Evolutionary conservation across 2,888 invertebrate genomes (phyloP), one percentile per base, ranked within the genome.

Genomic region (Spilosoma lubricipeda): DNA sequence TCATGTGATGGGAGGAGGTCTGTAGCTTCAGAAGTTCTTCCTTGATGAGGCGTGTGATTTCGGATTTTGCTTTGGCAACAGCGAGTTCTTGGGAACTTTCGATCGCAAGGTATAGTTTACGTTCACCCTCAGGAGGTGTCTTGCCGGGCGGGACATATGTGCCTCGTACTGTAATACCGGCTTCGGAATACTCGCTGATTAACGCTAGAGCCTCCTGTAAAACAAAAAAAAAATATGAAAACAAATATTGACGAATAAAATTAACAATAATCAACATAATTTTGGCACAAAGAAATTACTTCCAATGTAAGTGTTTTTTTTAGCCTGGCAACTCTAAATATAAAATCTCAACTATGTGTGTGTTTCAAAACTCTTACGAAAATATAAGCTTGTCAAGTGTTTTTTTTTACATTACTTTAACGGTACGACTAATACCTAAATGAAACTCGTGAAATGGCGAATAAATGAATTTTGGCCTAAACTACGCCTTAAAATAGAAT

Each of bases 161-260:
- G n/a, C 99, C 99, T 66, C 99, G 97, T 0, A 99, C 99, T 0
- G 99, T 99, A 79, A 99, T 98, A 59, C 99, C 99, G 0, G 99
- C 99, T 92, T 99, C 99, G 0, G 99, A 99, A 93, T 99, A 99
- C 93, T 99, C 99, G 70, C 99, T 99, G 87, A 99, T 99, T 90
- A 99, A 98, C 0, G 99, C 99, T 82, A 99, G 94, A 9, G 99
- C 99, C 95, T 99, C 99, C 97, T 98, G 96, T 20, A 84, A 88
- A 67, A 67, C 74, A 72, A 66, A 77, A 8, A 15, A 18, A 3
- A 11, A n/a, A 45, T 48, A 66, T 56, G 23, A 59, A n/a, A 3
- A 1, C 11, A 15, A 65, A 20, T 64, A 11, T 33, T 39, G 7
- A 2, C 23, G 18, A 42, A 3, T 39, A 39, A 39, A n/a, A 42